A percentile compares a stretch with the other conserved stretches of the same genome.
These are phyloP conservation scores for Lomographa bimaculata DNA, from an alignment of 2,888 invertebrate genomes.

Conservation along the genomic window DNA sequence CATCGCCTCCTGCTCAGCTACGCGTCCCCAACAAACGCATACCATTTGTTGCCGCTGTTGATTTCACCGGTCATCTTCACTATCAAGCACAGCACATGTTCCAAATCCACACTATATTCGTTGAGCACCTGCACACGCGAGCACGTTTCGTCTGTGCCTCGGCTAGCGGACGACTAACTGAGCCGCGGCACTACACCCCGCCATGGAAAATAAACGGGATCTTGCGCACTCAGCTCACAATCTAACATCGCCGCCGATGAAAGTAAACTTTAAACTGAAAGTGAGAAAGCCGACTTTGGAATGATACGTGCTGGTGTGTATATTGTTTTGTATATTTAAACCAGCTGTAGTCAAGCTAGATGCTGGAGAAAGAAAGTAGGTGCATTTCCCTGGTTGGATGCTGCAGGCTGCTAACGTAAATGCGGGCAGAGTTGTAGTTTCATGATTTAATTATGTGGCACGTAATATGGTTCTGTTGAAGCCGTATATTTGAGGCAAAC, in stretches of 20 bases:
- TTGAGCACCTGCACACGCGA: slow-evolving; percentile 28
- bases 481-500: slow-evolving; percentile 9
- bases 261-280: slow-evolving; percentile 37
- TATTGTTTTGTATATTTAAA: slow-evolving; percentile 37
- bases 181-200: slow-evolving; percentile 28
- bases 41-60: slow-evolving; percentile 65
- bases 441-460: slow-evolving; percentile 51
- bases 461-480: slow-evolving; percentile 14
- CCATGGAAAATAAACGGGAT: slow-evolving; percentile 67
- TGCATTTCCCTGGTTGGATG: slow-evolving; percentile 69
- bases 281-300: slow-evolving; percentile 34
- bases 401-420: slow-evolving; percentile 57
- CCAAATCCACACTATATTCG: slow-evolving; percentile 47
- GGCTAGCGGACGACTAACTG: slow-evolving; percentile 52
- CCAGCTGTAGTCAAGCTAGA: slow-evolving; percentile 56
- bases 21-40: slow-evolving; percentile 60
- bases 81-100: slow-evolving; percentile 68
- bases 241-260: slow-evolving; percentile 41
- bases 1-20: slow-evolving; percentile 65
- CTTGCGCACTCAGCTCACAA: slow-evolving; percentile 52
- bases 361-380: slow-evolving; percentile 78
- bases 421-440: slow-evolving; percentile 59
- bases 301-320: slow-evolving; percentile 38
- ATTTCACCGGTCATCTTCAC: slow-evolving; percentile 72
- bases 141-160: slow-evolving; percentile 48